Evolutionary conservation across 2,888 invertebrate species (phyloP).

Genomic region (Ophion costatus): DNA sequence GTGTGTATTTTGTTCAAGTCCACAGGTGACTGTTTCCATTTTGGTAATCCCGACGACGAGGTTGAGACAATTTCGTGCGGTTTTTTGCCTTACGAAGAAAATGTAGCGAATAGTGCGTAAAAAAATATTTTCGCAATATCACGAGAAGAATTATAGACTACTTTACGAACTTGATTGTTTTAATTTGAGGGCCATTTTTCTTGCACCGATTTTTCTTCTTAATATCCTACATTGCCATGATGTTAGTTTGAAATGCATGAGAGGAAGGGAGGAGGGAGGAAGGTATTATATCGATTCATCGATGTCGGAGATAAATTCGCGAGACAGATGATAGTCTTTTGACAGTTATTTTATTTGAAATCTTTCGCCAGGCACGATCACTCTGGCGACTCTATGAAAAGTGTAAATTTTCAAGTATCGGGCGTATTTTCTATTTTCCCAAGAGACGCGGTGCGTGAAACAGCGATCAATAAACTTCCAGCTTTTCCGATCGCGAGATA

Average conservation of each 20-base stretch:
- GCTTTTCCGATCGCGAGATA: background rate
- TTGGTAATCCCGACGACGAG: constrained; percentile 75
- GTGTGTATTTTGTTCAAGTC: constrained; percentile 69
- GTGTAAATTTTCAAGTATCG: constrained; percentile 52
- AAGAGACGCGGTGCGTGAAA: background rate
- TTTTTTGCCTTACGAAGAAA: constrained; percentile 32
- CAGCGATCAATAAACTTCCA: constrained; percentile 48
- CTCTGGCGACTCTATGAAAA: constrained; percentile 16
- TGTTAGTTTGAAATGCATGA: constrained; percentile 3
- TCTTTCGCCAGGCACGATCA: background rate
- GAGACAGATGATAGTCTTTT: constrained; percentile 57
- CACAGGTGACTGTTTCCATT: constrained; percentile 77
- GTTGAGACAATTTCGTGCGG: constrained; percentile 61
- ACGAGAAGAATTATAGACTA: background rate
- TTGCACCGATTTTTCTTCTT: background rate
- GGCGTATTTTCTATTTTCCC: constrained; percentile 25
- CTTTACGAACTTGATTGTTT: constrained; percentile 35
- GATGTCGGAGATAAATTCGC: constrained; percentile 2
- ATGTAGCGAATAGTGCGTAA: background rate
- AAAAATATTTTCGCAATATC: background rate
- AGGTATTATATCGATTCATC: constrained; percentile 10
- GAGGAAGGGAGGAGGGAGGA: background rate
- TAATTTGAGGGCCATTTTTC: constrained; percentile 22
- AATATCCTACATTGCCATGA: constrained; percentile 38
- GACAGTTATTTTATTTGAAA: constrained; percentile 43